phyloP scores from a whole-genome alignment of 1,140 invertebrate species.

The Gonatopus flavifemur region DNA sequence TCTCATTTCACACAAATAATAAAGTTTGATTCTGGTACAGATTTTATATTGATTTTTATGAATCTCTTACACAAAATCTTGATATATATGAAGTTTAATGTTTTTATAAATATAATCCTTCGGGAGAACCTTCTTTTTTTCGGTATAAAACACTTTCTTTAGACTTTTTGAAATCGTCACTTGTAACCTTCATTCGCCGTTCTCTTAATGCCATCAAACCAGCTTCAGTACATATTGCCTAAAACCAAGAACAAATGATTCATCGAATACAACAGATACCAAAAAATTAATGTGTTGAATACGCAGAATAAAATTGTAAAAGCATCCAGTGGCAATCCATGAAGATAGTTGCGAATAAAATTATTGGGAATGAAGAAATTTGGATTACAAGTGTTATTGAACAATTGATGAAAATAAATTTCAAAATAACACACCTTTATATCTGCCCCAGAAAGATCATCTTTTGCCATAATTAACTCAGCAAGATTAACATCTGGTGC shows the following conservation, averaged over 20 bases:
- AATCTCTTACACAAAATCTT: too few relatives aligned
- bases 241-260: constrained; percentile 34
- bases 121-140: constrained; percentile 99
- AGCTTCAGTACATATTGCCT: constrained; percentile 99
- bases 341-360: constrained; percentile 3
- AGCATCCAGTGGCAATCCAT: background rate
- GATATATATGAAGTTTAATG: too few relatives aligned
- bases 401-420: constrained; percentile 4
- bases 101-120: constrained; percentile 95
- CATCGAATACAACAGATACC: constrained; percentile 10
- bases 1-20: too few relatives aligned
- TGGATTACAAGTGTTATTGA: constrained; percentile 2
- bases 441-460: constrained; percentile 97
- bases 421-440: constrained; percentile 66
- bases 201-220: constrained; percentile 97
- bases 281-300: background rate
- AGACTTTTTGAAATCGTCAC: constrained; percentile 99
- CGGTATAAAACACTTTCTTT: constrained; percentile 99
- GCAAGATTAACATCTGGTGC: constrained; percentile 97
- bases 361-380: background rate
- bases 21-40: too few relatives aligned
- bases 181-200: constrained; percentile 98
- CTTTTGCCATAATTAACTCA: constrained; percentile 98
- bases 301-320: constrained; percentile 1
- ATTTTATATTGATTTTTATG: too few relatives aligned